These are phyloP conservation scores for Rynchops niger DNA, from an alignment of 2,113 vertebrate genomes.

Conservation along the genomic window DNA sequence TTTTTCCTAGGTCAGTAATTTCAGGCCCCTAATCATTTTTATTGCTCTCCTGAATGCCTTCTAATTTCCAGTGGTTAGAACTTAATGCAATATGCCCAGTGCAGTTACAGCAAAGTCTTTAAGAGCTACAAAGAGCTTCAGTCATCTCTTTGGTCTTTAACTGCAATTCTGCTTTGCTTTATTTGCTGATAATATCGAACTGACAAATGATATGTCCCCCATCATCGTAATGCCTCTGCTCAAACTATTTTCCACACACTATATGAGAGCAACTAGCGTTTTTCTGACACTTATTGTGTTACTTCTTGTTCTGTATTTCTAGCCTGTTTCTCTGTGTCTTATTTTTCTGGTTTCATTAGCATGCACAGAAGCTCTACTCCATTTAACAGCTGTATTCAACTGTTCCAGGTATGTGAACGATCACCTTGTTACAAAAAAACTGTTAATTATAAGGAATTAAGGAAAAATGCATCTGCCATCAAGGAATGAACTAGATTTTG, in stretches of 20 bases:
- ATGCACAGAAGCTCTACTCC: neutral
- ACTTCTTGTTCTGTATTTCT: neutral
- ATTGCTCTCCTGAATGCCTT: constrained; percentile 27
- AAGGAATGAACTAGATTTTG: neutral
- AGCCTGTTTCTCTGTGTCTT: neutral
- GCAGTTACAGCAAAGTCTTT: neutral
- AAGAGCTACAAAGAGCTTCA: neutral
- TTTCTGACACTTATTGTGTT: neutral
- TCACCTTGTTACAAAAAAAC: neutral
- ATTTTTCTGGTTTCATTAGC: neutral
- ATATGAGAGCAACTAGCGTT: neutral
- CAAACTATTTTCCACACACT: neutral
- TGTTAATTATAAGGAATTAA: neutral
- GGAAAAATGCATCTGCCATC: neutral
- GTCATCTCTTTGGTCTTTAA: neutral
- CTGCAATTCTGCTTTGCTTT: neutral
- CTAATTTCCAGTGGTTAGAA: constrained; percentile 17
- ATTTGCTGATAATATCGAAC: constrained; percentile 15
- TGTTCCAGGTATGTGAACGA: neutral
- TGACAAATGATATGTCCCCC: neutral
- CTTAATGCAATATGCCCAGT: neutral
- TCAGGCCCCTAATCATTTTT: constrained; percentile 2
- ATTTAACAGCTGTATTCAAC: neutral
- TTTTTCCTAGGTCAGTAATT: constrained; percentile 19
- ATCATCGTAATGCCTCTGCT: neutral